Evolutionary conservation across 2,888 invertebrate genomes (phyloP), one percentile per base, ranked within the genome.

Genomic region (Napeogenes inachia): DNA sequence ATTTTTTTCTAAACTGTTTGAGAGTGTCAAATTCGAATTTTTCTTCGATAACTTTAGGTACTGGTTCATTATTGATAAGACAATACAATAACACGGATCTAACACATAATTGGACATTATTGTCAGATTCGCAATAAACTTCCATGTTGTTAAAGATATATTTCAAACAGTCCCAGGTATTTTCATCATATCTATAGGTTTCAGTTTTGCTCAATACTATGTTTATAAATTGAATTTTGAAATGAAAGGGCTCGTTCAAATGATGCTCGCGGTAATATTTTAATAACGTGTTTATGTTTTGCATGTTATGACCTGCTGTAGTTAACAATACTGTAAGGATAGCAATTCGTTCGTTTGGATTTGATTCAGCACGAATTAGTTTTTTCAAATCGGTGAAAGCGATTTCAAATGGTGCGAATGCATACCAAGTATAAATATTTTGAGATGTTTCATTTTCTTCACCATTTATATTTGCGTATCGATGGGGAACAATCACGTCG

Each of bases 381-480:
- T 81, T 81, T 61, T 78, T 80, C 32, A 87, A 66, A 61, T 82
- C 80, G 12, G 64, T 57, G 68, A 85, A 81, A 12, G 87, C 85
- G 3, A 66, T 68, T 59, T 76, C 70, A 67, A 87, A 87, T 45
- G 78, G 74, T 3, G 84, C 81, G 68, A 78, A 82, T 47, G 69
- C 70, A 64, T 85, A 87, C 84, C 85, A 87, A 10, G 71, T 54
- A 61, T 82, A 76, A 59, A 68, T 63, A 42, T 70, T 65, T 45
- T 60, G 64, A 38, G 54, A 54, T 4, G 42, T 47, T 32, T 46
- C 4, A 30, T 2, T 57, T 2, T n/a, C n/a, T 33, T 6, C 3
- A 21, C 12, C 13, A 55, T 57, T 55, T 12, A 1, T 21, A 60
- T 42, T 4, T 47, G n/a, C 21, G 12, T 10, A 21, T 21, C 33